Percentiles rank a stretch among this genome's conserved stretches.
Evolutionary conservation across 2,888 invertebrate genomes (phyloP).

Genomic region (Trichopria drosophilae): DNA sequence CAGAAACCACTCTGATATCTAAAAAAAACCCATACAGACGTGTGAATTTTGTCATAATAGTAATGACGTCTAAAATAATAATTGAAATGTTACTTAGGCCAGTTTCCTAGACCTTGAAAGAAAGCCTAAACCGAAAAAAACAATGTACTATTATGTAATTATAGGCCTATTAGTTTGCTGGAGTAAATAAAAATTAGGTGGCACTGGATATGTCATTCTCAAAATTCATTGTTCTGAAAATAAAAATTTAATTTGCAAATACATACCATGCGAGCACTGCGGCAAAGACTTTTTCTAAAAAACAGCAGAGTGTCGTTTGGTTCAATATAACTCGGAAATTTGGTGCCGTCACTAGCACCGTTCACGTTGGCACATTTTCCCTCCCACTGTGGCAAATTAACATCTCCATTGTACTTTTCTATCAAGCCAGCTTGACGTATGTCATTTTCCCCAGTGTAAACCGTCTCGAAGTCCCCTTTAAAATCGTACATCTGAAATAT

Average conservation of each 20-base stretch:
- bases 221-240: slow-evolving; percentile 4
- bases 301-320: slow-evolving; percentile 73
- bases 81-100: no score
- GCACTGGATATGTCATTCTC: no score
- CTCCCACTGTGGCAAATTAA: slow-evolving; percentile 78
- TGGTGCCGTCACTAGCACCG: slow-evolving; percentile 82
- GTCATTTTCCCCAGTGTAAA: slow-evolving; percentile 72
- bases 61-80: no score
- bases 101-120: no score
- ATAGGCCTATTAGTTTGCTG: no score
- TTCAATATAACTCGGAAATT: slow-evolving; percentile 73
- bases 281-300: slow-evolving; percentile 83
- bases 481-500: slow-evolving; percentile 80
- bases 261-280: slow-evolving; percentile 77
- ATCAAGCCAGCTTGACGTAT: slow-evolving; percentile 69
- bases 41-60: no score
- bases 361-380: slow-evolving; percentile 76
- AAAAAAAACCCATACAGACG: no score
- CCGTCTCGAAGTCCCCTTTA: slow-evolving; percentile 75
- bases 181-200: slow-evolving; percentile 1
- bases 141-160: no score
- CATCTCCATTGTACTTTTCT: slow-evolving; percentile 75
- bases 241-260: slow-evolving; percentile 8
- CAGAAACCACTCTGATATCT: no score
- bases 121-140: no score